Evolutionary conservation across 37 sponge, comb jelly and placozoan species (phyloP).

Genomic region (Aphrocallistes beatrix): DNA sequence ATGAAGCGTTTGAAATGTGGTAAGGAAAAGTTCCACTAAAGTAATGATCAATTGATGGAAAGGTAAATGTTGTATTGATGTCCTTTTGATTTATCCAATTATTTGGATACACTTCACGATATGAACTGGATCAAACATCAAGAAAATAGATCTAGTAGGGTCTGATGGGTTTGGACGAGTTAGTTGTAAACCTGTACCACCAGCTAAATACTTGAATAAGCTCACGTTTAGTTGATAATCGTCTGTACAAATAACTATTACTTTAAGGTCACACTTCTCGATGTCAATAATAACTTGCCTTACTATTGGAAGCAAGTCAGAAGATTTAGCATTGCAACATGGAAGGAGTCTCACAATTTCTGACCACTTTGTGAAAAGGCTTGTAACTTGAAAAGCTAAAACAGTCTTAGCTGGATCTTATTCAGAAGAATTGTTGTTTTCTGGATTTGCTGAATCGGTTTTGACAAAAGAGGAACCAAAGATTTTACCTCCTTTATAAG

Average conservation of each 20-base stretch:
- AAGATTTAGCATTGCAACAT: conserved; percentile 16
- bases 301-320: conserved; percentile 8
- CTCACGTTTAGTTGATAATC: conserved; percentile 2
- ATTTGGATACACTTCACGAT: conserved; percentile 13
- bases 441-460: no score
- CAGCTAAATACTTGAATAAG: conserved; percentile 6
- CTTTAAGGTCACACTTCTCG: conserved; percentile 13
- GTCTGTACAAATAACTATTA: conserved; percentile 1
- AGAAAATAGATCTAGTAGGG: conserved; percentile 13
- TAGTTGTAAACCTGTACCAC: conserved; percentile 11
- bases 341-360: conserved; percentile 14
- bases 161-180: conserved; percentile 17
- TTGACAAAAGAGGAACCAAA: not conserved
- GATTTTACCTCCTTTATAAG: not conserved
- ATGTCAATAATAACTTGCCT: conserved; percentile 18
- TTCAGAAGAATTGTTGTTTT: not conserved
- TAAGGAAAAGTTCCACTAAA: conserved; percentile 17
- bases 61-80: not conserved
- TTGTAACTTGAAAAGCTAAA: conserved; percentile 2
- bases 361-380: conserved; percentile 15
- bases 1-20: conserved; percentile 7
- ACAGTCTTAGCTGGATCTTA: not conserved
- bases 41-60: conserved; percentile 14
- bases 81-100: conserved; percentile 17
- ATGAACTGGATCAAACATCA: conserved; percentile 4